These are phyloP conservation scores for Athrips mouffetella DNA, from an alignment of 2,888 invertebrate genomes.

Conservation along the genomic window DNA sequence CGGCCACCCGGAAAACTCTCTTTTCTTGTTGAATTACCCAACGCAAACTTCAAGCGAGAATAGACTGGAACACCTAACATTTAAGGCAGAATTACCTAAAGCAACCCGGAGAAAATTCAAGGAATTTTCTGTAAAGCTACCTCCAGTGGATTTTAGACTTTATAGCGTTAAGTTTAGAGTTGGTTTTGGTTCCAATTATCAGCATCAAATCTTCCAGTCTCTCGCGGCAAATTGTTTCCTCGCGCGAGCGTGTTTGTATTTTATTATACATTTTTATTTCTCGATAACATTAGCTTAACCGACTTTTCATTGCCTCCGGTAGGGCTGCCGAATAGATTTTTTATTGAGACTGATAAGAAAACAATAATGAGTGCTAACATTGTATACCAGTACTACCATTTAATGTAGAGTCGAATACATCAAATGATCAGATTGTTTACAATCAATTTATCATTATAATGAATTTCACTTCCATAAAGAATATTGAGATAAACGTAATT, in stretches of 20 bases:
- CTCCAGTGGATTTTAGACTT: conserved; percentile 42
- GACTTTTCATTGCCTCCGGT: conserved; percentile 75
- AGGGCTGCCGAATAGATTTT: conserved; percentile 58
- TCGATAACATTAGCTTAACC: conserved; percentile 79
- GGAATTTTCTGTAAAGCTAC: conserved; percentile 61
- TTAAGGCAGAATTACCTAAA: conserved; percentile 5
- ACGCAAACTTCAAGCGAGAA: conserved; percentile 36
- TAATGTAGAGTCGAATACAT: too few relatives aligned
- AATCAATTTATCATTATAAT: too few relatives aligned
- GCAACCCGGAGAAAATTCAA: conserved; percentile 53
- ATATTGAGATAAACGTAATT: too few relatives aligned
- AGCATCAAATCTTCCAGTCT: conserved; percentile 75
- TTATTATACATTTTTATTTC: conserved; percentile 79
- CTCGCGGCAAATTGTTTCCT: conserved; percentile 78
- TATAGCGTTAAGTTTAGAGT: conserved; percentile 38
- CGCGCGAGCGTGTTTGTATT: conserved; percentile 76
- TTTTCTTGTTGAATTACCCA: conserved; percentile 73
- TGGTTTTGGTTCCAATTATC: conserved; percentile 34
- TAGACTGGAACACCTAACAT: conserved; percentile 32
- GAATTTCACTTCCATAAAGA: too few relatives aligned
- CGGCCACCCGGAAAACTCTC: conserved; percentile 76
- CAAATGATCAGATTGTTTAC: too few relatives aligned
- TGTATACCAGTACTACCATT: too few relatives aligned
- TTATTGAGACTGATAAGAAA: not conserved
- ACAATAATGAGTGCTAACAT: not conserved